phyloP scores from a whole-genome alignment of 1,140 invertebrate genomes.

The Apis mellifera region DNA sequence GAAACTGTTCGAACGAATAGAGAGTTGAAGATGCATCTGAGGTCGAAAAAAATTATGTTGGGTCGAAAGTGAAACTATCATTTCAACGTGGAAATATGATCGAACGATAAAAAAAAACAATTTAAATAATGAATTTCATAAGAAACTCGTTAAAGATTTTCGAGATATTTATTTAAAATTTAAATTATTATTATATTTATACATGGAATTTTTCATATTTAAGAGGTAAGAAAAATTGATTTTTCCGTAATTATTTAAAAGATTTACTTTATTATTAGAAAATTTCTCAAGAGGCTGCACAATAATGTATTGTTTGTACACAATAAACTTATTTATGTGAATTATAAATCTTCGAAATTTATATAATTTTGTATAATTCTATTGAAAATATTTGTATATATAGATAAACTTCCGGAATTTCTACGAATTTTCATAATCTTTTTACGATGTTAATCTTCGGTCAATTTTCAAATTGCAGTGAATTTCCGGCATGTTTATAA shows the following conservation, averaged over 20 bases:
- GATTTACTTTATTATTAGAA: background rate
- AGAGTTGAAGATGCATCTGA: slow-evolving; percentile 43
- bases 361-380: slow-evolving; percentile 17
- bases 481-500: slow-evolving; percentile 20
- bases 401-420: slow-evolving; percentile 4
- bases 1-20: slow-evolving; percentile 36
- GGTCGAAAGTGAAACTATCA: slow-evolving; percentile 33
- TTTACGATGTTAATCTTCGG: background rate
- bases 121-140: background rate
- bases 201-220: no score
- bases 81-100: background rate
- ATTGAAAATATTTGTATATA: background rate
- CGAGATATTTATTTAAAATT: background rate
- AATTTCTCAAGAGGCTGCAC: slow-evolving; percentile 3
- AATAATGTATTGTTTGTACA: slow-evolving; percentile 3
- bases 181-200: no score
- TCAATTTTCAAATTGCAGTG: background rate
- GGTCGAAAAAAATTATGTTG: background rate
- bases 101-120: slow-evolving; percentile 15
- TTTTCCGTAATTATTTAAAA: background rate
- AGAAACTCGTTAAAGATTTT: no score
- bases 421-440: background rate
- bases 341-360: slow-evolving; percentile 30
- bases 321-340: background rate
- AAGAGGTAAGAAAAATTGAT: background rate